Conservation (phyloP, 1,140 invertebrate genomes). For the Trachymyrmex septentrionalis region DNA sequence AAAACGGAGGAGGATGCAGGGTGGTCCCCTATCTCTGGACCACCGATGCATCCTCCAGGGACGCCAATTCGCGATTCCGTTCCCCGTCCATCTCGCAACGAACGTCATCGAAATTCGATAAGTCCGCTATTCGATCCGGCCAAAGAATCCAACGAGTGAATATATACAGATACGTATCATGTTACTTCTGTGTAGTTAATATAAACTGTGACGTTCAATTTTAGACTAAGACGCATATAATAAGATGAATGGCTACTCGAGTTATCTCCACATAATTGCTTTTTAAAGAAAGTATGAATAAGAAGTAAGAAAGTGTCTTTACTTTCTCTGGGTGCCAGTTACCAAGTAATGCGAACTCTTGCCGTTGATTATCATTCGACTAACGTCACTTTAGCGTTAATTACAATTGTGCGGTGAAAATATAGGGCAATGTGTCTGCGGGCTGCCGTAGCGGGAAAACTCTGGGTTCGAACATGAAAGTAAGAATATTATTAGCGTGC, state of each 20-base stretch:
- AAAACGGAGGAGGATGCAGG: constrained; percentile 16
- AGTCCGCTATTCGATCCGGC: neutral
- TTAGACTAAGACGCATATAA: neutral
- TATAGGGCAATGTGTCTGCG: constrained; percentile 17
- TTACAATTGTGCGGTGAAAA: constrained; percentile 18
- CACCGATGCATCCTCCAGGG: constrained; percentile 21
- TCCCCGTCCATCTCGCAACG: neutral
- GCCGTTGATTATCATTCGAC: constrained; percentile 20
- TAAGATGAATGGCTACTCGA: neutral
- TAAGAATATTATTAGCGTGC: constrained; percentile 25
- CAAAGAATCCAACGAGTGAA: neutral
- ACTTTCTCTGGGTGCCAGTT: constrained; percentile 28
- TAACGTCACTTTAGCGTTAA: neutral
- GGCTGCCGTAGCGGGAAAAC: constrained; percentile 1
- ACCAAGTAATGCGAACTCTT: constrained; percentile 12
- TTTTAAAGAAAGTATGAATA: neutral
- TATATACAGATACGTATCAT: neutral
- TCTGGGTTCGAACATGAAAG: constrained; percentile 1
- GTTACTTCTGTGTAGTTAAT: constrained; percentile 18
- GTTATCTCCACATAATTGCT: neutral
- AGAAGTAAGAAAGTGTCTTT: constrained; percentile 28
- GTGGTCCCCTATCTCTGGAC: neutral
- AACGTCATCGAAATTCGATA: constrained; percentile 68
- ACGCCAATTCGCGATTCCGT: constrained; percentile 49
- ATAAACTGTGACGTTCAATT: constrained; percentile 2